Evolutionary conservation across 1,140 invertebrate genomes (phyloP).

Genomic region (Camponotus vicinus): DNA sequence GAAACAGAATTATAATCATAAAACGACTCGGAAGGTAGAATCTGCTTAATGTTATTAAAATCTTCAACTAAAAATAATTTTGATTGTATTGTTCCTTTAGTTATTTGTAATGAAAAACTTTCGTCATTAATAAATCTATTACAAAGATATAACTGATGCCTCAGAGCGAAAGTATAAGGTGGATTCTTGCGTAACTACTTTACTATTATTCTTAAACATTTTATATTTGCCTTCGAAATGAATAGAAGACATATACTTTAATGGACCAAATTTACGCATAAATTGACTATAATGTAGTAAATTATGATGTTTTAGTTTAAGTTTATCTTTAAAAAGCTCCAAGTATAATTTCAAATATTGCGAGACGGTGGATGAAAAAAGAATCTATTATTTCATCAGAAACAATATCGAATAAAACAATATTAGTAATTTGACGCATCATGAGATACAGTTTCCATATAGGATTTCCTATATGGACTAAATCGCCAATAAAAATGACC

Average conservation of each 20-base stretch:
- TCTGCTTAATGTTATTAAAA: background rate
- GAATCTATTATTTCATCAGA: background rate
- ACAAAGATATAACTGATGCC: conserved; percentile 3
- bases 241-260: no score
- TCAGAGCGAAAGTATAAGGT: background rate
- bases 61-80: conserved; percentile 2
- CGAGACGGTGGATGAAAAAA: background rate
- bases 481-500: background rate
- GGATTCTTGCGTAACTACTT: no score
- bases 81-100: background rate
- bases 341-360: background rate
- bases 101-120: conserved; percentile 5
- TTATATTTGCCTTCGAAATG: no score
- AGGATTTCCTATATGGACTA: background rate
- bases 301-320: no score
- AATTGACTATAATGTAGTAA: no score
- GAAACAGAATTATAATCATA: conserved; percentile 2
- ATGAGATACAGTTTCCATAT: background rate
- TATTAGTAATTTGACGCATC: background rate
- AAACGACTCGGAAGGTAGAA: background rate
- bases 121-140: conserved; percentile 11
- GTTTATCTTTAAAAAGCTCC: no score
- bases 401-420: conserved; percentile 4
- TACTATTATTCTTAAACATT: no score
- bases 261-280: no score